These are phyloP conservation scores for Trachythela sp. DNA, from an alignment of 64 coral and sea anemone species.

Conservation along the genomic window DNA sequence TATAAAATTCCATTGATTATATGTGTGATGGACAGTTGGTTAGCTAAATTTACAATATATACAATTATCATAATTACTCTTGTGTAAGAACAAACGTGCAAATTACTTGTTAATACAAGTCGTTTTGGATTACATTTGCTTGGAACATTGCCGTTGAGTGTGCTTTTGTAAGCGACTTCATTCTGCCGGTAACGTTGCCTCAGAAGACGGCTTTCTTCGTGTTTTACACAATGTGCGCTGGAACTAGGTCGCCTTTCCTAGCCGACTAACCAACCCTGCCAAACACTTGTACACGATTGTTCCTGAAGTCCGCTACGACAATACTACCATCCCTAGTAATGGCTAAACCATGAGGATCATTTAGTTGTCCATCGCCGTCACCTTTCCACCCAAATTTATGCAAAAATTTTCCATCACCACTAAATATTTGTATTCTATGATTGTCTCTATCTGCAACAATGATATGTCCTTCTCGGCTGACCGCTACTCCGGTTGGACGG, in stretches of 20 bases:
- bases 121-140: too few relatives aligned
- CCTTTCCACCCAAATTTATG: slow-evolving; percentile 96
- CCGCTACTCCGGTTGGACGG: slow-evolving; percentile 89
- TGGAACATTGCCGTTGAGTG: background rate
- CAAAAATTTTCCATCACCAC: slow-evolving; percentile 78
- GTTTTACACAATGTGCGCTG: background rate
- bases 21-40: background rate
- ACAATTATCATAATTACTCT: background rate
- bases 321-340: slow-evolving; percentile 87
- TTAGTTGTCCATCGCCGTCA: slow-evolving; percentile 93
- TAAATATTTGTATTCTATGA: slow-evolving; percentile 94
- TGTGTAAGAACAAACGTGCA: background rate
- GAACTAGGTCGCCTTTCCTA: background rate
- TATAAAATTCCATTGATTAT: too few relatives aligned
- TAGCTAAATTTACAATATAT: background rate
- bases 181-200: too few relatives aligned
- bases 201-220: background rate
- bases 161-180: too few relatives aligned
- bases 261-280: slow-evolving; percentile 45
- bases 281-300: slow-evolving; percentile 87
- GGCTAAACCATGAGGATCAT: slow-evolving; percentile 90
- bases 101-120: background rate
- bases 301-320: slow-evolving; percentile 89
- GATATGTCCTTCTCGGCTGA: slow-evolving; percentile 85
- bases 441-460: slow-evolving; percentile 98